Evolutionary conservation across 2,797 vertebrate species (phyloP), one percentile per base, ranked within the genome.

Genomic region (Sebastes itinus): DNA sequence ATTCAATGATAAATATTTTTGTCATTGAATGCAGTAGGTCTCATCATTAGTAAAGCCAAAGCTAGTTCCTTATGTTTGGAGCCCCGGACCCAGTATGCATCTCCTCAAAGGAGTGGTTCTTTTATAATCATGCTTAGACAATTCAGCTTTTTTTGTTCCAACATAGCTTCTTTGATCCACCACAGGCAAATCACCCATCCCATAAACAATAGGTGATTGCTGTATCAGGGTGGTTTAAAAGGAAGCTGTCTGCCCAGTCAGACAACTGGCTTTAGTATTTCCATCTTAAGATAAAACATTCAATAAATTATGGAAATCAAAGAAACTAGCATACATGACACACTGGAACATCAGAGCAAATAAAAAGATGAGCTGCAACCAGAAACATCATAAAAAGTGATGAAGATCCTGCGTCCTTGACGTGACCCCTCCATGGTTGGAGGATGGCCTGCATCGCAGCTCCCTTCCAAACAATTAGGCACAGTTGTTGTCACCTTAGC

Each of bases 391-490:
- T 27, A 46, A 63, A 38, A 38, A 64, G 33, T 14, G 42, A 28
- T 5, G 61, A 62, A 22, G 30, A 35, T 11, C 46, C 25, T 22
- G 7, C 12, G 54, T 69, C 81, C 86, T 84, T 13, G 2, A 16
- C 0, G 1, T 87, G 87, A 92, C 82, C 87, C 42, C n/a, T 2
- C 52, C 27, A 20, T 12, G 5, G 60, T 3, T 42, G 38, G 38
- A 68, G 60, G 58, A 33, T 10, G 61, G 52, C 74, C 79, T 81
- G 69, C 85, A 77, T 84, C 77, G 77, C 75, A 72, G 75, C 83
- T 87, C 61, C 62, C 80, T 92, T 94, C 82, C 89, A 91, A 88
- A 88, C 89, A 89, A 89, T 94, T 93, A 89, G 65, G 10, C 82
- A 75, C 77, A 73, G 84, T 59, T 86, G 83, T 84, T 87, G 69